Percentiles rank a stretch among this genome's conserved stretches.
These are phyloP conservation scores for Andrena bucephala DNA, from an alignment of 2,888 invertebrate species.

Conservation along the genomic window DNA sequence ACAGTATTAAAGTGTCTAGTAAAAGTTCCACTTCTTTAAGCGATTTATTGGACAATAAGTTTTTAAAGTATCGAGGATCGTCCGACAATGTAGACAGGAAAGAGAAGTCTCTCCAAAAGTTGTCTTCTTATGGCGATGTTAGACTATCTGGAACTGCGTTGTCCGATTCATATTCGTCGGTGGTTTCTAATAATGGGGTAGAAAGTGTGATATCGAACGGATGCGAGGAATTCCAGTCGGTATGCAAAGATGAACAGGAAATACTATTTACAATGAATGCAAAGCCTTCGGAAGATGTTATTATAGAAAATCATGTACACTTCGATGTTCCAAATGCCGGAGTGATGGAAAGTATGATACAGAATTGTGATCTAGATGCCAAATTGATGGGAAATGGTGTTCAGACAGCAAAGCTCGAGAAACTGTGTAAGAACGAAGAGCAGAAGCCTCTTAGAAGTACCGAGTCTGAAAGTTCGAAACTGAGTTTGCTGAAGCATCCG, in stretches of 20 bases:
- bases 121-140: constrained; percentile 28
- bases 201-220: background rate
- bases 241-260: constrained; percentile 29
- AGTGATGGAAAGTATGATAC: background rate
- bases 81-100: background rate
- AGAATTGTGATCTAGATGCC: background rate
- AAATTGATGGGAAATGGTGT: background rate
- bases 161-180: constrained; percentile 20
- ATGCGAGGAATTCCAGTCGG: background rate
- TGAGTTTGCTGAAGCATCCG: constrained; percentile 71
- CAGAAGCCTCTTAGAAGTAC: constrained; percentile 6
- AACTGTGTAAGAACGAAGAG: background rate
- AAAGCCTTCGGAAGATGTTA: constrained; percentile 2
- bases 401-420: background rate
- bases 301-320: background rate
- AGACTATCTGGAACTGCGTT: constrained; percentile 3
- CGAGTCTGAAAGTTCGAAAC: constrained; percentile 29
- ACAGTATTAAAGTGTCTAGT: constrained; percentile 36
- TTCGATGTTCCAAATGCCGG: background rate
- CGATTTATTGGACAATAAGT: constrained; percentile 17
- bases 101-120: constrained; percentile 27
- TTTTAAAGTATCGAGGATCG: constrained; percentile 11
- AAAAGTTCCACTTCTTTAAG: constrained; percentile 33
- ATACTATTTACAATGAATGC: constrained; percentile 25
- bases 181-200: constrained; percentile 3